A percentile compares a stretch with the other conserved stretches of the same genome.
phyloP scores from a whole-genome alignment of 2,113 vertebrate species.

The Phycodurus eques region DNA sequence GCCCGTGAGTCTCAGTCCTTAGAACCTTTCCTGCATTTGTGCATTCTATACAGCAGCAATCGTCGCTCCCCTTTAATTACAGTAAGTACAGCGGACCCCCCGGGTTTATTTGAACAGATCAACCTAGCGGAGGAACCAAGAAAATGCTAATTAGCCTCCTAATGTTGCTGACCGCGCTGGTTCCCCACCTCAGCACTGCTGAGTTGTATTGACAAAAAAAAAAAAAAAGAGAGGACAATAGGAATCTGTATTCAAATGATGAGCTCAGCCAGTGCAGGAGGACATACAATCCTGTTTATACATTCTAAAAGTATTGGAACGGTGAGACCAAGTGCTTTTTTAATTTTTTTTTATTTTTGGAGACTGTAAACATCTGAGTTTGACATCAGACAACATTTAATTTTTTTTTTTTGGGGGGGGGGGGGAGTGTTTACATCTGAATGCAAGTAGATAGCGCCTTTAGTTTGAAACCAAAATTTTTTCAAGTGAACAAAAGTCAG shows the following conservation, averaged over 20 bases:
- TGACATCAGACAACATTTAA: neutral
- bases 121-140: slow-evolving; percentile 72
- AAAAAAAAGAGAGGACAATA: slow-evolving; percentile 59
- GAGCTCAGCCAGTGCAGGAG: slow-evolving; percentile 35
- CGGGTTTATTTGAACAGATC: slow-evolving; percentile 72
- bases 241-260: slow-evolving; percentile 70
- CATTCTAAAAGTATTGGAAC: neutral
- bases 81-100: slow-evolving; percentile 68
- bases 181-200: slow-evolving; percentile 54
- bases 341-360: neutral
- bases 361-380: too few species aligned
- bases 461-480: too few species aligned
- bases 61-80: slow-evolving; percentile 67
- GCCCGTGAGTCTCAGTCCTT: slow-evolving; percentile 11
- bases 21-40: slow-evolving; percentile 42
- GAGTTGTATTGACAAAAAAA: slow-evolving; percentile 70
- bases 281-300: neutral
- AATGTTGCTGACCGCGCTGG: slow-evolving; percentile 72
- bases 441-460: too few species aligned
- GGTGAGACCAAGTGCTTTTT: neutral
- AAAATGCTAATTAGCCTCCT: slow-evolving; percentile 71
- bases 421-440: too few species aligned
- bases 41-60: slow-evolving; percentile 49
- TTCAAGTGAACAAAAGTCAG: too few species aligned
- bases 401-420: too few species aligned